Conservation (phyloP, 2,113 vertebrate species). For the Odocoileus hemionus region DNA sequence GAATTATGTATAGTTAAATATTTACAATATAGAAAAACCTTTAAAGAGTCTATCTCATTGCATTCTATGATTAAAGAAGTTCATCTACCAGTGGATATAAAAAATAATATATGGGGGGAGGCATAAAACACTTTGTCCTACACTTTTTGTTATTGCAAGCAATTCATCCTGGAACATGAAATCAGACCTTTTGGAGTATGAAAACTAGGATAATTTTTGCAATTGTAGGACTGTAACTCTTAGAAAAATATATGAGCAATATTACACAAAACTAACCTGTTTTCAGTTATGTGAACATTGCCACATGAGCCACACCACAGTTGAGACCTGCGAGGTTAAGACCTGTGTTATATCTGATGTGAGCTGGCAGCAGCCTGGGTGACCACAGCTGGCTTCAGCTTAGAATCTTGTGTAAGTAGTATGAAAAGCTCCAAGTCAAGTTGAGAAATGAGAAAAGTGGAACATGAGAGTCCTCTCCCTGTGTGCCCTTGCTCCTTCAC, state of each 20-base stretch:
- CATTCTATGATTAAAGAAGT: not conserved
- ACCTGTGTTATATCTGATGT: not conserved
- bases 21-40: not conserved
- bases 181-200: not conserved
- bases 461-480: not conserved
- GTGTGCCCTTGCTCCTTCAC: too few species aligned
- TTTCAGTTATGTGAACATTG: not conserved
- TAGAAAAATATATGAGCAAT: not conserved
- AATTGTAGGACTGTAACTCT: not conserved
- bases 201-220: not conserved
- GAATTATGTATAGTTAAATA: not conserved
- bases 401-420: not conserved
- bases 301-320: not conserved
- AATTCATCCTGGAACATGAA: not conserved
- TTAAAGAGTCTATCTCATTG: not conserved
- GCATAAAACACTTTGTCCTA: not conserved
- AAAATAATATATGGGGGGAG: not conserved
- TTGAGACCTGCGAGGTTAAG: not conserved
- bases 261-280: not conserved
- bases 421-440: not conserved
- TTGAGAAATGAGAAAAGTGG: not conserved
- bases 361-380: not conserved
- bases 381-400: not conserved
- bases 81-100: not conserved
- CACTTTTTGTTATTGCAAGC: not conserved